These are phyloP conservation scores for Cotesia glomerata DNA, from an alignment of 1,140 invertebrate genomes.

Conservation along the genomic window DNA sequence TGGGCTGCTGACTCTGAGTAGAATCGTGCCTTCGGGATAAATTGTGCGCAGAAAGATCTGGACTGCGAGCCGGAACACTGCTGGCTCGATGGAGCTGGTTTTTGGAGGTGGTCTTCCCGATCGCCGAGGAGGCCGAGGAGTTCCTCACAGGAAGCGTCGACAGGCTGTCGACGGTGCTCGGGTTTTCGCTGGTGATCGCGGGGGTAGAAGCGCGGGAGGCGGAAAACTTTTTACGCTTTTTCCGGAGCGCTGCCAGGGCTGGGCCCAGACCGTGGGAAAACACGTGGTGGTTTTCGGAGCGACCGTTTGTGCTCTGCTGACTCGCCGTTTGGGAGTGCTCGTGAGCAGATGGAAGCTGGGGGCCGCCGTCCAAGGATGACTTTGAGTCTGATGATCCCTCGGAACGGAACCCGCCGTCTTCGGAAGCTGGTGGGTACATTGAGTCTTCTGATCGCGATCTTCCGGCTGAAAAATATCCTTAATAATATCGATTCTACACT, in stretches of 20 bases:
- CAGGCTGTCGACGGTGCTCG: constrained; percentile 49
- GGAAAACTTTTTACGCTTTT: constrained; percentile 81
- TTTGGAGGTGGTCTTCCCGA: constrained; percentile 35
- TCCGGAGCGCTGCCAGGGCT: constrained; percentile 73
- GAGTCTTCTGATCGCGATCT: constrained; percentile 77
- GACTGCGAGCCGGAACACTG: constrained; percentile 66
- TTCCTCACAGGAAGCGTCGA: constrained; percentile 34
- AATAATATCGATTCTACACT: neutral
- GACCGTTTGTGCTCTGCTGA: constrained; percentile 11
- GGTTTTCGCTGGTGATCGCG: constrained; percentile 58
- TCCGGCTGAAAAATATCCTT: constrained; percentile 39
- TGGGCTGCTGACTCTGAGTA: constrained; percentile 64
- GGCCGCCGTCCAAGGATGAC: constrained; percentile 52
- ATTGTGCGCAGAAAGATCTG: constrained; percentile 55
- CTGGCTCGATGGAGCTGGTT: constrained; percentile 67
- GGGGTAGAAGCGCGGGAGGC: constrained; percentile 74
- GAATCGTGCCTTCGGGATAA: constrained; percentile 56
- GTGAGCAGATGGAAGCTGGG: constrained; percentile 1
- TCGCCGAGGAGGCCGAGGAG: constrained; percentile 35
- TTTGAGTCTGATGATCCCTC: constrained; percentile 59
- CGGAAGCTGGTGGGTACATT: constrained; percentile 68
- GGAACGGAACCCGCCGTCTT: constrained; percentile 55
- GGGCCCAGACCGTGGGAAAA: constrained; percentile 48
- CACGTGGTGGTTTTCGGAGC: constrained; percentile 50
- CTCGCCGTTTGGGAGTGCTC: constrained; percentile 22